Percentiles rank a stretch among this genome's conserved stretches.
Evolutionary conservation across 2,113 vertebrate genomes (phyloP).

Genomic region (Trogon surrucura): DNA sequence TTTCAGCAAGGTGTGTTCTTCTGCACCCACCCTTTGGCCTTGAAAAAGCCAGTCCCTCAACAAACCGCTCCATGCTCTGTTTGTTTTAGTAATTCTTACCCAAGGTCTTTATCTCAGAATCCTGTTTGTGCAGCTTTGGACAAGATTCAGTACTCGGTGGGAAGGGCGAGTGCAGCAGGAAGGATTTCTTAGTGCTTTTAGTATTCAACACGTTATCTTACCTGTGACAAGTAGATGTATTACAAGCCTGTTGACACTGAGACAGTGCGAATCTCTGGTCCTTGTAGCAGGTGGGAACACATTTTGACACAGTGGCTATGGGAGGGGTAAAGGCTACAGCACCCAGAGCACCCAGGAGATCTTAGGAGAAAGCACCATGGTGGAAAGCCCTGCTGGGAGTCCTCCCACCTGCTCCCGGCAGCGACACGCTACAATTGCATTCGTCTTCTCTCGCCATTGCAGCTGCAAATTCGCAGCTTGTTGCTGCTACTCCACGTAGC

Average conservation of each 20-base stretch:
- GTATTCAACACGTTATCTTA: conserved; percentile 27
- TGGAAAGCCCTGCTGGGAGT: not conserved
- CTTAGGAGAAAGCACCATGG: not conserved
- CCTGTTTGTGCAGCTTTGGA: conserved; percentile 66
- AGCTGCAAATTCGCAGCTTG: not conserved
- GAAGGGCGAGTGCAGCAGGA: not conserved
- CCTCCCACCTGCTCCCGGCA: not conserved
- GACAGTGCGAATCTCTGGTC: not conserved
- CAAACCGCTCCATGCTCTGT: not conserved
- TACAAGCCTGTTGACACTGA: conserved; percentile 14
- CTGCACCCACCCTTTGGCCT: conserved; percentile 27
- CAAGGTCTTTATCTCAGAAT: conserved; percentile 64
- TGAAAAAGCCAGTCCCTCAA: conserved; percentile 6
- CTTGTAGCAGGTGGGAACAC: not conserved
- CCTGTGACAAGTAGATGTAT: conserved; percentile 40
- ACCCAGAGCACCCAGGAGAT: not conserved
- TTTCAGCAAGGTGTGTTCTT: not conserved
- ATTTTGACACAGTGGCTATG: not conserved
- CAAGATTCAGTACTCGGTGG: conserved; percentile 19
- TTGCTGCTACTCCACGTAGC: not conserved
- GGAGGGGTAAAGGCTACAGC: not conserved
- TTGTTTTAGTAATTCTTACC: conserved; percentile 62
- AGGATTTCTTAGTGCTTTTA: conserved; percentile 25
- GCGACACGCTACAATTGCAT: not conserved
- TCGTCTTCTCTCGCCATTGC: not conserved